Evolutionary conservation across 2,888 invertebrate genomes (phyloP), one percentile per base, ranked within the genome.

Genomic region (Thera obeliscata): DNA sequence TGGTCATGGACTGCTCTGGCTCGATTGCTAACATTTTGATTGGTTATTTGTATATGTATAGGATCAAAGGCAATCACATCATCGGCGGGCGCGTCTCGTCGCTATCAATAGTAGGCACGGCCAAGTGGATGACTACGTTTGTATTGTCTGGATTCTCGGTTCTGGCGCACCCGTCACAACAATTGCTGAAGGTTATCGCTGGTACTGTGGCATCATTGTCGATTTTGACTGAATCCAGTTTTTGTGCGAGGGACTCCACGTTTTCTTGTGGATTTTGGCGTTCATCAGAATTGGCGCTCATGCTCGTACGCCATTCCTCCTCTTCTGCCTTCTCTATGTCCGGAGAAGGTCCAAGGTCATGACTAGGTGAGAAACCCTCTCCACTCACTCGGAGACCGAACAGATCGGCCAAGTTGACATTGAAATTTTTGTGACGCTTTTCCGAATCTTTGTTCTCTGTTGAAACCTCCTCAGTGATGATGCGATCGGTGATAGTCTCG

Each of bases 221-320:
- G 67, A 92, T 85, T 80, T 87, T 86, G 55, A 91, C 86, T 49
- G 87, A 80, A 67, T 83, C 80, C 72, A 93, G 80, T 73, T 83
- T 87, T 82, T 88, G 86, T 78, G 87, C 83, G 76, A 93, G 78
- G 69, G 83, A 79, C 58, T 91, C 90, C 71, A 92, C 87, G 76
- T 62, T 62, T 56, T 69, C 78, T 79, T 63, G 80, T 74, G 75
- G 75, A 66, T 82, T 74, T 68, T 77, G 78, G 77, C 78, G 82
- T 74, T 90, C 88, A 84, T 88, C 86, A 81, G 87, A 84, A 76
- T 86, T 82, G 75, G 86, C 85, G 85, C 84, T 92, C 93, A 92
- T 91, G 83, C 83, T 93, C 90, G 88, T 84, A 74, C 88, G 91
- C 93, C 93, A 93, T 92, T 90, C 93, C 92, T 90, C 89, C 64